Evolutionary conservation across 2,113 vertebrate species (phyloP), one percentile per base, ranked within the genome.

Genomic region (Leptodactylus fuscus): DNA sequence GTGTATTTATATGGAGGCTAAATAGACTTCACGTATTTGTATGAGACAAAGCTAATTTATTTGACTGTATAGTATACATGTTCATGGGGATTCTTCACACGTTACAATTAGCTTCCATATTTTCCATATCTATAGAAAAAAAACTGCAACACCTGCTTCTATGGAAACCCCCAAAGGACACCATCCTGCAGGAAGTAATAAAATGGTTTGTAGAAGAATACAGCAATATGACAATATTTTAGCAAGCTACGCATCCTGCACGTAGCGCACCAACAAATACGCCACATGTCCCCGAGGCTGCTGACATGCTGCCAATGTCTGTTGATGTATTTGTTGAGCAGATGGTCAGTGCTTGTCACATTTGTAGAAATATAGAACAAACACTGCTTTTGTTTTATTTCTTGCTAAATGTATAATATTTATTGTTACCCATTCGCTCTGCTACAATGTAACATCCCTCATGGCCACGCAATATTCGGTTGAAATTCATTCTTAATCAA

Each of bases 291-390:
- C 83, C 44, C 16, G 5, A 85, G 75, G 75, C 83, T 70, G 60
- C 62, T 79, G 46, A 69, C 44, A 79, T 29, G 48, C 62, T 55
- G 75, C 83, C 83, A 85, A 69, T 85, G 46, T 85, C 83, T 85
- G 83, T 70, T 85, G 74, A 85, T 85, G 16, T 85, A 70, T 70
- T 85, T 85, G 83, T 70, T 51, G 29, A 79, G 75, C 83, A 85
- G 83, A 85, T 79, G 75, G 83, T 79, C 75, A 80, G 22, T 55
- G 83, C 83, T 78, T 80, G 75, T 85, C 83, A 85, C 73, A 85
- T 85, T 85, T 85, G 44, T 69, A 69, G 15, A 69, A 58, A 79
- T 85, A 53, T 55, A 58, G 36, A 49, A 29, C 67, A 85, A 85
- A 85, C 75, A 85, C 15, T 51, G 29, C 29, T 73, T 49, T 65